Base-by-base conservation (phyloP, 2,888 invertebrate species). In the Argynnis bischoffii region DNA sequence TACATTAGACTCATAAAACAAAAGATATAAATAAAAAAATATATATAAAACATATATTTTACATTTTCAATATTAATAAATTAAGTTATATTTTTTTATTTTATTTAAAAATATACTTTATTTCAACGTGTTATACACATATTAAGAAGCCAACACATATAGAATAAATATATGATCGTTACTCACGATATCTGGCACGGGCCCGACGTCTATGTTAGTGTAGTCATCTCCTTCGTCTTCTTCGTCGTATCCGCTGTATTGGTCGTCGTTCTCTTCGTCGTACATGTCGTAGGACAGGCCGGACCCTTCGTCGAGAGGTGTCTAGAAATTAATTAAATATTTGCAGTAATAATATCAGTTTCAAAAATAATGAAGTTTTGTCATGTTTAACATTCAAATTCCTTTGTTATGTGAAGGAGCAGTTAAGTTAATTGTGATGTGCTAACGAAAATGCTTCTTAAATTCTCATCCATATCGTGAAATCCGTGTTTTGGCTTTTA, bases 161-260 rank as follows among this genome's bases (percentile, higher is more conserved):
- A 57, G 41, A 18, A 31, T 31, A 50, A 11, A 16, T n/a, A 31
- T 48, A 26, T 31, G 21, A 26, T 16, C 4, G 31, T 35, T 71
- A 81, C 90, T 89, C 76, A 90, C 90, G 79, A 81, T 72, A 69
- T 86, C 88, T 0, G 84, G 79, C 11, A 74, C 79, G 64, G 78
- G 74, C 48, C 77, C 82, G 70, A 78, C 75, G 64, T 85, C 85
- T 67, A 82, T 79, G 69, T 78, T 79, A 13, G 85, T 86, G 46
- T 86, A 86, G 54, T 89, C 84, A 47, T 87, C 87, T 5, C 83
- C 81, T 35, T 78, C 74, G 51, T 77, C 83, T 69, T 83, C 82
- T 64, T 89, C 87, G 71, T 87, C 88, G 76, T 87, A 86, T 13
- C 88, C 89, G 81, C 88, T 87, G 83, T 88, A 87, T 76, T 90